Percentiles rank a stretch among this genome's conserved stretches.
These are phyloP conservation scores for Microplitis mediator DNA, from an alignment of 1,140 invertebrate species.

Conservation along the genomic window DNA sequence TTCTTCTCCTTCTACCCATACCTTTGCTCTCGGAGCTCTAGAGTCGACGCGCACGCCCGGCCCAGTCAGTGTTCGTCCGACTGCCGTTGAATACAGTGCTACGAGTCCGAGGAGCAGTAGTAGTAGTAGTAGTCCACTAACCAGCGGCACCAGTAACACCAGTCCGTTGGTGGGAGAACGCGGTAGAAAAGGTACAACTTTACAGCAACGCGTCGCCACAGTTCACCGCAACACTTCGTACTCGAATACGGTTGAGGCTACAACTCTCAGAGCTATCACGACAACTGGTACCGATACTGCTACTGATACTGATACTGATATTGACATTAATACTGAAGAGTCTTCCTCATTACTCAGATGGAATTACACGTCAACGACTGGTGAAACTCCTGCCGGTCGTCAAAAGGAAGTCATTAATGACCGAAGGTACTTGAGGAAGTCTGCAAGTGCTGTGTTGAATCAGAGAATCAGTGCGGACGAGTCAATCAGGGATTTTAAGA, in stretches of 20 bases:
- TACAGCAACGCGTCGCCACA: conserved; percentile 24
- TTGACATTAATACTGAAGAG: conserved; percentile 3
- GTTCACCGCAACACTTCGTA: conserved; percentile 26
- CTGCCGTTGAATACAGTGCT: conserved; percentile 47
- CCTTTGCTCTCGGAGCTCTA: conserved; percentile 37
- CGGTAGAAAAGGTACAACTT: conserved; percentile 32
- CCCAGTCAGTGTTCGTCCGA: conserved; percentile 57
- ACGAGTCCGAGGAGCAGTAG: no score
- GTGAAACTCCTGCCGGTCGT: neutral
- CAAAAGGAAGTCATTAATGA: conserved; percentile 21
- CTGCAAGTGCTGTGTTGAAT: conserved; percentile 46
- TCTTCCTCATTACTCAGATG: conserved; percentile 32
- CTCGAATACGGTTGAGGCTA: neutral
- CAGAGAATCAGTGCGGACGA: conserved; percentile 34
- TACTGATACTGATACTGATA: neutral
- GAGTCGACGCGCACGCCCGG: conserved; percentile 49
- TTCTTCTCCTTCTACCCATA: conserved; percentile 47
- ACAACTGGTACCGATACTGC: no score
- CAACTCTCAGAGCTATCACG: neutral
- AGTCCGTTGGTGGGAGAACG: conserved; percentile 34
- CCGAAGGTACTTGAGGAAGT: conserved; percentile 38
- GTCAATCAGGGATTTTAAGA: conserved; percentile 18
- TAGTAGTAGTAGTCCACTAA: no score
- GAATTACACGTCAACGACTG: conserved; percentile 23
- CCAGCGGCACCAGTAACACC: neutral